Percentiles rank a stretch among this genome's conserved stretches.
Evolutionary conservation across 2,888 invertebrate genomes (phyloP).

Genomic region (Anoncus sp.): DNA sequence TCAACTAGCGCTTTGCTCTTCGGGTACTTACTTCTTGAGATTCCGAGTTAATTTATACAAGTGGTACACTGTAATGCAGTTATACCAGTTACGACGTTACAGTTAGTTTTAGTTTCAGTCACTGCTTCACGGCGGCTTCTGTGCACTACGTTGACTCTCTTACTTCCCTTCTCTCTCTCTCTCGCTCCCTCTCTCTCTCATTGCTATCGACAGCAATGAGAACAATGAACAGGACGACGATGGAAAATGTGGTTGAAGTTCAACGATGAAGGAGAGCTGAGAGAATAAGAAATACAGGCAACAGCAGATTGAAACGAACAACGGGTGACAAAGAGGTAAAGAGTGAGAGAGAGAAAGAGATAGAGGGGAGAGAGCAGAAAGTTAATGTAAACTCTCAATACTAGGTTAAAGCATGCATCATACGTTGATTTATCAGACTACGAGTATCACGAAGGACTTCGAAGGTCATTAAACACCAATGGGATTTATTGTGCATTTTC

Average conservation of each 20-base stretch:
- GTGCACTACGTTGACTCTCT: constrained; percentile 28
- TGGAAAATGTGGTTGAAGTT: constrained; percentile 20
- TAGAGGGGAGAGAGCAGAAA: background rate
- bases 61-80: constrained; percentile 79
- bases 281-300: constrained; percentile 5
- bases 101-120: constrained; percentile 77
- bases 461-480: too few species aligned
- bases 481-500: too few species aligned
- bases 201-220: constrained; percentile 12
- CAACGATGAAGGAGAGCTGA: constrained; percentile 16
- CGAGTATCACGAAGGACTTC: too few species aligned
- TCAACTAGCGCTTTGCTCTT: constrained; percentile 80
- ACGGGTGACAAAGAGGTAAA: background rate
- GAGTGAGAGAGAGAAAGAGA: background rate
- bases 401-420: background rate
- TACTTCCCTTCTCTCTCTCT: constrained; percentile 4
- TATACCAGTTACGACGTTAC: constrained; percentile 77
- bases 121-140: constrained; percentile 60
- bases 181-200: constrained; percentile 6
- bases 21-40: constrained; percentile 81
- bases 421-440: constrained; percentile 15
- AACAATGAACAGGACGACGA: constrained; percentile 10
- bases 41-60: constrained; percentile 81
- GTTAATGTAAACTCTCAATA: constrained; percentile 19
- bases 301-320: constrained; percentile 30